A percentile compares a stretch with the other conserved stretches of the same genome.
Evolutionary conservation across 2,888 invertebrate species (phyloP).

Genomic region (Calameuta idolon): DNA sequence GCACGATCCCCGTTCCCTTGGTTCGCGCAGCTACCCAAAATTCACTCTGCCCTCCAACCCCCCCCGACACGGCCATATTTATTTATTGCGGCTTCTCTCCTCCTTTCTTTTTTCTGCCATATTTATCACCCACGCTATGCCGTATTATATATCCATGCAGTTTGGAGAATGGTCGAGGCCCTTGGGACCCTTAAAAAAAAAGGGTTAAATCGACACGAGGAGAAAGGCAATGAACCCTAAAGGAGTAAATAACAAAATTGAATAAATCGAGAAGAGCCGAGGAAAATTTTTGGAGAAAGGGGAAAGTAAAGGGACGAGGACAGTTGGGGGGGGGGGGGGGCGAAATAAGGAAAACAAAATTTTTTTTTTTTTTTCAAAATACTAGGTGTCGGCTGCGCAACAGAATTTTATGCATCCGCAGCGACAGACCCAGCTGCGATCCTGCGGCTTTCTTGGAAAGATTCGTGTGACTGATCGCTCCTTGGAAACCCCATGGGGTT

Average conservation of each 20-base stretch:
- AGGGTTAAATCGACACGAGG: neutral
- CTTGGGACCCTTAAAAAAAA: neutral
- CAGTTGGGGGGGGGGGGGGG: neutral
- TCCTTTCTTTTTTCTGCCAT: conserved; percentile 40
- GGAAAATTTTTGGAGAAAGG: neutral
- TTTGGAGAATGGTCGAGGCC: neutral
- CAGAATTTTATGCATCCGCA: neutral
- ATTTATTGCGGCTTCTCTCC: conserved; percentile 39
- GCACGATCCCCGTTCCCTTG: neutral
- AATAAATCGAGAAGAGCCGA: neutral
- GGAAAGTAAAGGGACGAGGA: neutral
- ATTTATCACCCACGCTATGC: conserved; percentile 36
- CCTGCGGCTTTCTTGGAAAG: neutral
- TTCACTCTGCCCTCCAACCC: neutral
- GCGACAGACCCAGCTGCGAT: neutral
- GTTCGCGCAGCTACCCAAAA: neutral
- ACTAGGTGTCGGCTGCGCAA: neutral
- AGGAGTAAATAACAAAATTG: neutral
- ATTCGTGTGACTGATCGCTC: neutral
- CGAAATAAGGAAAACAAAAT: too few species aligned
- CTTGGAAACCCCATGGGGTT: neutral
- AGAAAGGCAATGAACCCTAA: neutral
- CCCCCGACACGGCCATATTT: conserved; percentile 36
- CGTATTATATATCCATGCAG: neutral
- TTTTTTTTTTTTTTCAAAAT: neutral